A percentile compares a stretch with the other conserved stretches of the same genome.
These are phyloP conservation scores for Urocolius indicus DNA, from an alignment of 2,113 vertebrate genomes.

Conservation along the genomic window DNA sequence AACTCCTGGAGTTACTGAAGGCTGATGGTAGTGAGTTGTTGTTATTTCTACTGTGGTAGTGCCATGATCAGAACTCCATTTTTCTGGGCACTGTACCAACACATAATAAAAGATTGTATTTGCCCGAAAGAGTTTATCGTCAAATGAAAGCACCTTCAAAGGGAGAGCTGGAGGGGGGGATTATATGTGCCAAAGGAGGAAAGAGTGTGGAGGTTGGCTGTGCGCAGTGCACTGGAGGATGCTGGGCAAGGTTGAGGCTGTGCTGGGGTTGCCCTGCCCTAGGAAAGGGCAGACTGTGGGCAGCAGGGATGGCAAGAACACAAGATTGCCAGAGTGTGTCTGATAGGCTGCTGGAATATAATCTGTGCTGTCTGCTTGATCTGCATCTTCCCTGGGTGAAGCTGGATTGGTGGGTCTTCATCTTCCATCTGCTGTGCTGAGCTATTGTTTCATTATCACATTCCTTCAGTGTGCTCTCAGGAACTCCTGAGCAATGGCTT, in stretches of 20 bases:
- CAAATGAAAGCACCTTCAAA: background rate
- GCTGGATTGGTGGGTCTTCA: background rate
- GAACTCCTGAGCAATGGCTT: background rate
- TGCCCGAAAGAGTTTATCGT: background rate
- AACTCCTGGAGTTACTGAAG: constrained; percentile 34
- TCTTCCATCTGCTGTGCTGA: background rate
- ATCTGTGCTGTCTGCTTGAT: background rate
- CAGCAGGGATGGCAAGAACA: background rate
- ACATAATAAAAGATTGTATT: constrained; percentile 36
- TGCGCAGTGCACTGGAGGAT: background rate
- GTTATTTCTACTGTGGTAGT: constrained; percentile 47
- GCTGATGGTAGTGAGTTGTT: constrained; percentile 48
- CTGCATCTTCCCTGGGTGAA: background rate
- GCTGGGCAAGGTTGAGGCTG: background rate
- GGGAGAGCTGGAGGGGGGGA: background rate
- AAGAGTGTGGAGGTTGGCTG: background rate
- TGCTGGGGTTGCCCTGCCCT: background rate
- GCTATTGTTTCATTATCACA: background rate
- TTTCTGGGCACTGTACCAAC: constrained; percentile 39
- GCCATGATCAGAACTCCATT: constrained; percentile 45
- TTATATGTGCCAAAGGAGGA: background rate
- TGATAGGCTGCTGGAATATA: background rate
- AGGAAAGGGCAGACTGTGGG: background rate
- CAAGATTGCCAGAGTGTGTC: background rate
- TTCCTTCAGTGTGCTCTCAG: background rate